A percentile compares a stretch with the other conserved stretches of the same genome.
Evolutionary conservation across 2,888 invertebrate genomes (phyloP).

Genomic region (Macrosoma leucophasiata): DNA sequence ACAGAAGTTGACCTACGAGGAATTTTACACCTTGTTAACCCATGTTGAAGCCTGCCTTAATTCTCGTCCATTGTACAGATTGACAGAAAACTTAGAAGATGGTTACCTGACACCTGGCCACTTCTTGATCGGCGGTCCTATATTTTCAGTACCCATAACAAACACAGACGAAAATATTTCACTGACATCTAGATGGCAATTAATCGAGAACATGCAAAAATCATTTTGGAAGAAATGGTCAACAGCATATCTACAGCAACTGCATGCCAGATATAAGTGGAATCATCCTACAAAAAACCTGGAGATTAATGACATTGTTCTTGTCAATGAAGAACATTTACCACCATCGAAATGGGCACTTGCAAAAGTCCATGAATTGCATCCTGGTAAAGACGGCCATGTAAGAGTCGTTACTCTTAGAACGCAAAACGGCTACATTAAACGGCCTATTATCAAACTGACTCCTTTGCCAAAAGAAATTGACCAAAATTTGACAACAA

Average conservation of each 20-base stretch:
- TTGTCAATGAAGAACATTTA: slow-evolving; percentile 9
- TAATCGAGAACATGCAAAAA: slow-evolving; percentile 1
- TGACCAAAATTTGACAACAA: too few relatives aligned
- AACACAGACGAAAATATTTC: too few relatives aligned
- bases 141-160: too few relatives aligned
- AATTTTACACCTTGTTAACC: slow-evolving; percentile 10
- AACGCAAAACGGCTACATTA: neutral
- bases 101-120: slow-evolving; percentile 14
- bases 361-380: slow-evolving; percentile 3
- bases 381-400: slow-evolving; percentile 10
- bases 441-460: slow-evolving; percentile 10
- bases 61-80: too few relatives aligned
- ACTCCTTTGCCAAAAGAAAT: too few relatives aligned
- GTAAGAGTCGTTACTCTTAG: slow-evolving; percentile 6
- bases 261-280: slow-evolving; percentile 18
- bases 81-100: slow-evolving; percentile 11
- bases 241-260: slow-evolving; percentile 12
- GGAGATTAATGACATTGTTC: slow-evolving; percentile 5
- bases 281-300: slow-evolving; percentile 14
- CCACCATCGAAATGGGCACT: slow-evolving; percentile 2
- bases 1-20: slow-evolving; percentile 9
- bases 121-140: slow-evolving; percentile 11
- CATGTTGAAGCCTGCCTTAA: slow-evolving; percentile 15
- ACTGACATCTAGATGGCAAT: too few relatives aligned
- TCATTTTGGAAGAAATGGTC: slow-evolving; percentile 11